Base-by-base conservation (phyloP, 2,797 vertebrate species). In the Eurystomus glaucurus region DNA sequence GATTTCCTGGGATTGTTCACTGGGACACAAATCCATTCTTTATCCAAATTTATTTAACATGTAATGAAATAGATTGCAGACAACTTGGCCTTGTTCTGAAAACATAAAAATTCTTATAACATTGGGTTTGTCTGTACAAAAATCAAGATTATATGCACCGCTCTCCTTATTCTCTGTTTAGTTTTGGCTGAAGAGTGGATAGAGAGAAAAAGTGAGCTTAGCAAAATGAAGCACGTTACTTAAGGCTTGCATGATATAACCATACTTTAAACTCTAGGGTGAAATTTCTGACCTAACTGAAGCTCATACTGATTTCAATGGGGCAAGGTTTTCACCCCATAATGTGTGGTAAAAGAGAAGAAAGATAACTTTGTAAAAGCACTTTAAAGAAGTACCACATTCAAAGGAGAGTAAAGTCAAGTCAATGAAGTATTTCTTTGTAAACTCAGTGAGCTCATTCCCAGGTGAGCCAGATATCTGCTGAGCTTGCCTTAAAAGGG, bases 381-480 rank as follows among this genome's bases (percentile, higher is more conserved):
- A 52, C 58, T 81, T 85, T 82, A 74, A 95, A 93, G 72, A 76
- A 94, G 66, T 31, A 26, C 35, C 52, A 39, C 12, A 82, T 85
- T 90, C 39, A 41, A 88, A 95, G 70, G 62, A 91, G 26, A 82
- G 50, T 43, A 88, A 89, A 93, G 80, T 79, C 84, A 87, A 95
- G 65, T 86, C 70, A 90, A 64, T 14, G 41, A 78, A 94, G 54
- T 91, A 85, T 85, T 95, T 95, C 13, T 87, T 43, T 83, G 50
- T 87, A 92, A 94, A 94, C 80, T 93, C 66, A 28, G 60, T 91
- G 94, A 95, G 93, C 74, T 96, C 88, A 95, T 88, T 95, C 93
- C 94, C 95, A 85, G 83, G 87, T 62, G 85, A 96, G 92, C 39
- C 75, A 87, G 77, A 46, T 79, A 93, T 87, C 92, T 92, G 85